These are phyloP conservation scores for Dicrurus megarhynchus DNA, from an alignment of 2,113 vertebrate genomes.

Conservation along the genomic window DNA sequence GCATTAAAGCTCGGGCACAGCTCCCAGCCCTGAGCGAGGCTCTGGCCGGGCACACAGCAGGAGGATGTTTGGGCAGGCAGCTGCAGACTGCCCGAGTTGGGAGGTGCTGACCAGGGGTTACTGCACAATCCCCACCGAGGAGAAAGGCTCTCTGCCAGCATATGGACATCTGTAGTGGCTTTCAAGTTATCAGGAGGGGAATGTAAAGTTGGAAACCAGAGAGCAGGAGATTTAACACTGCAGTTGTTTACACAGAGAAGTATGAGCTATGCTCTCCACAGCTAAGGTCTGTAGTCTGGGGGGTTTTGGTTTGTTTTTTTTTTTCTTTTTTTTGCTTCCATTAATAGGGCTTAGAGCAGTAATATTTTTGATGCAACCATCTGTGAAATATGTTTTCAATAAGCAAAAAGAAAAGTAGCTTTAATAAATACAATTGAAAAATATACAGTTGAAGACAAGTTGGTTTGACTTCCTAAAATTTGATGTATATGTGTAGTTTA, in stretches of 20 bases:
- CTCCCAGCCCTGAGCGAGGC: neutral
- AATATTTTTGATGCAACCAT: neutral
- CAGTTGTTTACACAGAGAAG: neutral
- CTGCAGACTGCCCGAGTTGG: rapidly evolving
- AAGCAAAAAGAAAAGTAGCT: neutral
- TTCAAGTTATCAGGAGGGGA: neutral
- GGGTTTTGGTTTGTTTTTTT: neutral
- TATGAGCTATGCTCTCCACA: neutral
- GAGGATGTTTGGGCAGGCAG: neutral
- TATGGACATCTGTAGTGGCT: rapidly evolving
- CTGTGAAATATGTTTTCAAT: neutral
- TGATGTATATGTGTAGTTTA: neutral
- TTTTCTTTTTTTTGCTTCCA: neutral
- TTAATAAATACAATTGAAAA: neutral
- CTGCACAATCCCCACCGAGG: neutral
- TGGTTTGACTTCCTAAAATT: neutral
- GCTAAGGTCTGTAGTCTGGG: neutral
- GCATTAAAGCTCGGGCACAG: neutral
- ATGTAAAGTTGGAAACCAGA: neutral
- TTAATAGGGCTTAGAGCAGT: neutral
- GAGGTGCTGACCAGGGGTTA: rapidly evolving
- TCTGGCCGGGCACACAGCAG: rapidly evolving
- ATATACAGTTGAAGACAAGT: neutral
- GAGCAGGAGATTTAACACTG: neutral
- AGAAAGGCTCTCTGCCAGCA: neutral